Base-by-base conservation (phyloP, 2,888 invertebrate species). In the Octonoba sinensis region DNA sequence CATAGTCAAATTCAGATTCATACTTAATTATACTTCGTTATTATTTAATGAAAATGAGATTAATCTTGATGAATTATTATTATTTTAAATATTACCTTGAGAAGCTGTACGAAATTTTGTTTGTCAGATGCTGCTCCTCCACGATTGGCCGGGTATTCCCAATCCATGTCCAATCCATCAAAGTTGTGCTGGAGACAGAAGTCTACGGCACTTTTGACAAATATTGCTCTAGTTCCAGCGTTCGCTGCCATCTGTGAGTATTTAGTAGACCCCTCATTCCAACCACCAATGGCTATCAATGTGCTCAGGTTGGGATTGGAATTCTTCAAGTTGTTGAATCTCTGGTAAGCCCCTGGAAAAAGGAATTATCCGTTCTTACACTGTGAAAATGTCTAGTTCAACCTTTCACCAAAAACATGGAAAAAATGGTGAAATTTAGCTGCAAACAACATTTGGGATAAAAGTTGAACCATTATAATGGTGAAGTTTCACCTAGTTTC, bases 61-160 rank as follows among this genome's bases (percentile, higher is more conserved):
- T n/a, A n/a, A n/a, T n/a, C n/a, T n/a, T n/a, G n/a, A n/a, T n/a
- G n/a, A n/a, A n/a, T n/a, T n/a, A n/a, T n/a, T n/a, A n/a, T n/a
- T n/a, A n/a, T n/a, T n/a, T n/a, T n/a, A n/a, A n/a, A n/a, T n/a
- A n/a, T 36, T 89, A 93, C 94, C 90, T 93, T 93, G 0, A 94
- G 93, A n/a, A 96, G 89, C 0, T 89, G 87, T 0, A 94, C 92
- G 86, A 94, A 96, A 87, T 95, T 95, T 56, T 91, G 90, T 86
- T 93, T 93, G 87, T 96, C 96, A 13, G 91, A 89, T 0, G 93
- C 92, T 11, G 88, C 89, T 0, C 96, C 96, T 0, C 93, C 95
- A 85, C 95, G 91, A 72, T 85, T 82, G 13, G 92, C 86, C 0
- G 95, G 95, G 87, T 93, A 95, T 88, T 95, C 95, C 95, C 93